Evolutionary conservation across 2,888 invertebrate species (phyloP).

Genomic region (Entomobrya multifasciata): DNA sequence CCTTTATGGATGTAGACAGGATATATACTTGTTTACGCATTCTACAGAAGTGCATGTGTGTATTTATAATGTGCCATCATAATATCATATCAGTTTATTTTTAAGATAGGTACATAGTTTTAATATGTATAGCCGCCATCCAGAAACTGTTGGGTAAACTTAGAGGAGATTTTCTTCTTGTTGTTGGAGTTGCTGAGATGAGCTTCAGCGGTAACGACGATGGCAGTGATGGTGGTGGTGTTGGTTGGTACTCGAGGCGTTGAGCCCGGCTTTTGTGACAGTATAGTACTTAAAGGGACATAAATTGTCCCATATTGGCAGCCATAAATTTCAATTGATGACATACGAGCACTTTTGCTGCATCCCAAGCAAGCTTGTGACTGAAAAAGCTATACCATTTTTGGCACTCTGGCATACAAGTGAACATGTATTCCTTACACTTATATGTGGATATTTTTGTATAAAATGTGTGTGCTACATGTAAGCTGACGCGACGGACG

Average conservation of each 20-base stretch:
- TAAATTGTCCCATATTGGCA: slow-evolving; percentile 77
- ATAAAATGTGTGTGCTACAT: no score
- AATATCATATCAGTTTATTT: no score
- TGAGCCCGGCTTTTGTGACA: slow-evolving; percentile 69
- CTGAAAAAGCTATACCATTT: slow-evolving; percentile 31
- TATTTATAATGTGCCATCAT: no score
- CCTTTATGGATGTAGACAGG: neutral
- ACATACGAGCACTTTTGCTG: slow-evolving; percentile 73
- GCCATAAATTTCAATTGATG: slow-evolving; percentile 79
- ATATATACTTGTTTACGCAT: slow-evolving; percentile 62
- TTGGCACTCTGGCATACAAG: slow-evolving; percentile 23
- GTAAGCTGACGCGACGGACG: slow-evolving; percentile 43
- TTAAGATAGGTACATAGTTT: no score
- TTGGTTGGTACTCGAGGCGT: slow-evolving; percentile 65
- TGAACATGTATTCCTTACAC: neutral
- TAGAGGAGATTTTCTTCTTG: neutral
- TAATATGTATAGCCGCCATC: neutral
- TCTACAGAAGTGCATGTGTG: slow-evolving; percentile 29
- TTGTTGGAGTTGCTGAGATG: slow-evolving; percentile 1
- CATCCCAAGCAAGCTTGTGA: slow-evolving; percentile 63
- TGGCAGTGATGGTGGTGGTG: slow-evolving; percentile 14
- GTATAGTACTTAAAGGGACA: slow-evolving; percentile 72
- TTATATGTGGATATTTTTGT: neutral
- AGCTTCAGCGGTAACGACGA: slow-evolving; percentile 1
- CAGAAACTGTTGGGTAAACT: no score